These are phyloP conservation scores for Datnioides undecimradiatus DNA, from an alignment of 2,113 vertebrate species.

Conservation along the genomic window DNA sequence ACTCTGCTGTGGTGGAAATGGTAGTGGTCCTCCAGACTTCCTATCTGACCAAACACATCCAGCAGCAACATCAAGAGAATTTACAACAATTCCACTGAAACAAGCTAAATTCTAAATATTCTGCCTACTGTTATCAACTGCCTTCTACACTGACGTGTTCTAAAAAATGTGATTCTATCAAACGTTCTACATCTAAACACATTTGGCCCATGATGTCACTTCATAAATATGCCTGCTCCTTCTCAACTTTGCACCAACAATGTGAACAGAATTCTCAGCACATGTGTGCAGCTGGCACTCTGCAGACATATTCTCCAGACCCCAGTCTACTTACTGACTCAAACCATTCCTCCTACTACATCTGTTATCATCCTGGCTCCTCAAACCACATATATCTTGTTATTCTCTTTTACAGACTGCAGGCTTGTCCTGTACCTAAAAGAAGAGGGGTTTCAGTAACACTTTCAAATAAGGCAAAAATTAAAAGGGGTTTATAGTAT, in stretches of 20 bases:
- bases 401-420: not conserved
- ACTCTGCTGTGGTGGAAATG: conserved; percentile 94
- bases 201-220: conserved; percentile 29
- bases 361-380: not conserved
- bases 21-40: conserved; percentile 91
- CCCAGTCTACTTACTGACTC: not conserved
- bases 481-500: not conserved
- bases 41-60: conserved; percentile 86
- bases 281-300: conserved; percentile 54
- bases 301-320: not conserved
- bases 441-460: not conserved
- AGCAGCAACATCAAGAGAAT: conserved; percentile 30
- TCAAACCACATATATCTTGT: not conserved
- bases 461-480: not conserved
- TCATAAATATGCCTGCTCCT: conserved; percentile 46
- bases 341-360: not conserved
- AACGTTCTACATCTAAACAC: conserved; percentile 3
- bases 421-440: not conserved
- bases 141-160: not conserved
- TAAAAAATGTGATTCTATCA: not conserved
- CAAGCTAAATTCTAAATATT: not conserved
- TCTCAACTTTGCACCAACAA: conserved; percentile 42
- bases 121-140: not conserved
- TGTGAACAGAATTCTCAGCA: conserved; percentile 44
- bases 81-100: not conserved